phyloP scores from a whole-genome alignment of 2,797 vertebrate species.

The Mormyrus hasselquistii region DNA sequence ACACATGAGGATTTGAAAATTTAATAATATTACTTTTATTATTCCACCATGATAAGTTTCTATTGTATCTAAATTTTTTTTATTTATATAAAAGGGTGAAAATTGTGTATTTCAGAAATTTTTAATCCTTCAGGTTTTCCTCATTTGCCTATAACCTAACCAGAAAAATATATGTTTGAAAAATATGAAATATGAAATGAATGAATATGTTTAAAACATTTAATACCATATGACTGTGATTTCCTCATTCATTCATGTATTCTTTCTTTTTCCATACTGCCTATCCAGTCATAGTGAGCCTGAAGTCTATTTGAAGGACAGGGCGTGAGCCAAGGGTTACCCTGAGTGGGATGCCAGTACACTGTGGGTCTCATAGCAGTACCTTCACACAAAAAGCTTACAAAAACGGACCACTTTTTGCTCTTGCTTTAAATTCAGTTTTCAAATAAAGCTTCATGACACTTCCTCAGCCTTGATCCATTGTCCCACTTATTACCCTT shows the following conservation, averaged over 20 bases:
- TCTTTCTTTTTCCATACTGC: neutral
- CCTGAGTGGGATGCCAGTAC: neutral
- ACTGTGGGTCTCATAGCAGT: neutral
- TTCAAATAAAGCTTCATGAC: neutral
- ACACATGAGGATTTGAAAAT: neutral
- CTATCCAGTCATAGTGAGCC: neutral
- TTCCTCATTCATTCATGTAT: neutral
- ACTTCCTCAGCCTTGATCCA: neutral
- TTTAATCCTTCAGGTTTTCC: neutral
- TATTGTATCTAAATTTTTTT: neutral
- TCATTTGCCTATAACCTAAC: neutral
- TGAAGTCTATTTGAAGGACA: neutral
- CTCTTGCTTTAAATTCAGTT: slow-evolving; percentile 2
- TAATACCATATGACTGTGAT: neutral
- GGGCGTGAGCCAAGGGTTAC: neutral
- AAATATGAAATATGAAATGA: neutral
- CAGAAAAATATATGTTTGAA: neutral
- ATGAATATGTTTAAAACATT: neutral
- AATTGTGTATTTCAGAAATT: neutral
- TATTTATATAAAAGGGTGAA: neutral
- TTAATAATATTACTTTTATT: neutral
- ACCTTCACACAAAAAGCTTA: neutral
- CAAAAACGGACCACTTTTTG: neutral
- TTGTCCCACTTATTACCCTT: neutral
- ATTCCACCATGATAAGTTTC: neutral